Conservation (phyloP, 2,113 vertebrate species). For the Syngnathus floridae region DNA sequence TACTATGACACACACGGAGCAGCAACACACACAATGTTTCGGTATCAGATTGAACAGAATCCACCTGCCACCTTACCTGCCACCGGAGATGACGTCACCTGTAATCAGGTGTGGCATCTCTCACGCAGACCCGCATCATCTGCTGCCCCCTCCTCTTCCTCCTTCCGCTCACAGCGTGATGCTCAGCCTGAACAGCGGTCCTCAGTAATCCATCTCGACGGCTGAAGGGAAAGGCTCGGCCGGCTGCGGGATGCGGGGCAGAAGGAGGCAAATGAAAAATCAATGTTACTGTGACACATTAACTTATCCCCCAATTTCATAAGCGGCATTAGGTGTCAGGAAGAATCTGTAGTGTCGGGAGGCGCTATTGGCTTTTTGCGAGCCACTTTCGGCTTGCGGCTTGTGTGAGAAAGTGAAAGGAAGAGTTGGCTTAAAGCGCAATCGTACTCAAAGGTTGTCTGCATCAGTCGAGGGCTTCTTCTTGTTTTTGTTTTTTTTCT, state of each 20-base stretch:
- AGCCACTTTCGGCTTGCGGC: conserved; percentile 31
- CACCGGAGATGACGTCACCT: conserved; percentile 36
- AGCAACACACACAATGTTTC: background rate
- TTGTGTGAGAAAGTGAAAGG: conserved; percentile 20
- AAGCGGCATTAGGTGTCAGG: conserved; percentile 66
- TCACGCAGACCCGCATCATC: conserved; percentile 41
- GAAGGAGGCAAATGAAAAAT: conserved; percentile 69
- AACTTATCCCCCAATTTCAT: conserved; percentile 71
- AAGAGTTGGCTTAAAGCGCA: conserved; percentile 26
- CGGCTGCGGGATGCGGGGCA: conserved; percentile 48
- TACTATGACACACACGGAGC: too few species aligned
- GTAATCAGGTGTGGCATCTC: conserved; percentile 60
- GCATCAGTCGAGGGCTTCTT: background rate
- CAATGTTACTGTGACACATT: conserved; percentile 70
- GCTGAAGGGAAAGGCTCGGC: conserved; percentile 49
- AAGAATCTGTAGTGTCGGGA: conserved; percentile 53
- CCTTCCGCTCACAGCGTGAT: background rate
- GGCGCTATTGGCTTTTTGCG: conserved; percentile 50
- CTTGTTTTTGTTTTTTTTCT: background rate
- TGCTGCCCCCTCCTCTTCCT: conserved; percentile 35
- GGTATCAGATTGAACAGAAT: background rate
- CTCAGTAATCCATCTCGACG: conserved; percentile 61
- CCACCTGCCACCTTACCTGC: background rate
- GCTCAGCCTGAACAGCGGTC: conserved; percentile 38
- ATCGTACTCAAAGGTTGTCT: background rate